A percentile compares a stretch with the other conserved stretches of the same genome.
These are phyloP conservation scores for Hirudinaria manillensis DNA, from an alignment of 2,888 invertebrate species.

Conservation along the genomic window DNA sequence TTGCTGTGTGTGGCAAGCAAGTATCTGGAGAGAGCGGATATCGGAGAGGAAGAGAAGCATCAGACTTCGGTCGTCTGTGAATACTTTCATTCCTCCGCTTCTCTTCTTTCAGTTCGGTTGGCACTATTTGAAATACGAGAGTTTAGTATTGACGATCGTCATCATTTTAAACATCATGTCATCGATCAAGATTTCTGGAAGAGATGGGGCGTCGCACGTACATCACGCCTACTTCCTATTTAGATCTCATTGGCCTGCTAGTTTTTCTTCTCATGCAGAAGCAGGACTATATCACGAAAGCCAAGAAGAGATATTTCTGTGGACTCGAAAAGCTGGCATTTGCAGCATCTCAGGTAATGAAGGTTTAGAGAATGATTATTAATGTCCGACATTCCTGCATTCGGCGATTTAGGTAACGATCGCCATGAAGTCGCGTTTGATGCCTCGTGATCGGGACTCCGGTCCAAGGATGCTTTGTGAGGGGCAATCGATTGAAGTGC, in stretches of 20 bases:
- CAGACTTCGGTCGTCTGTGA: constrained; percentile 72
- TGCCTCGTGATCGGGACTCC: neutral
- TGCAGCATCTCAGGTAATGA: constrained; percentile 65
- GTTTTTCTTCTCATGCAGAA: constrained; percentile 65
- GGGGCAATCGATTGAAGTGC: too few relatives aligned
- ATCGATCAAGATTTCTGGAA: constrained; percentile 45
- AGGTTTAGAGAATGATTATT: neutral
- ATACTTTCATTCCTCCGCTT: constrained; percentile 69
- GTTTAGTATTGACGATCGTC: too few relatives aligned
- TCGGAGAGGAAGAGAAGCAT: constrained; percentile 64
- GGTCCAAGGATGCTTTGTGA: too few relatives aligned
- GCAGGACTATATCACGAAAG: constrained; percentile 65
- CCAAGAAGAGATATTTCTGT: constrained; percentile 65
- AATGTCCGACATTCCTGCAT: neutral
- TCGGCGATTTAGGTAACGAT: neutral
- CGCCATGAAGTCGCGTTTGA: neutral
- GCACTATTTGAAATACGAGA: too few relatives aligned
- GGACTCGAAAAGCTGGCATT: constrained; percentile 72
- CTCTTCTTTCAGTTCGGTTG: constrained; percentile 58
- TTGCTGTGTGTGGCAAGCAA: constrained; percentile 68
- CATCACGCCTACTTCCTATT: constrained; percentile 77
- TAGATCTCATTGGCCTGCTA: constrained; percentile 74
- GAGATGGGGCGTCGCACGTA: constrained; percentile 65
- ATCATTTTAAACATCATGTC: neutral
- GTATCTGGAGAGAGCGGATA: constrained; percentile 69